These are phyloP conservation scores for Chloropsis hardwickii DNA, from an alignment of 2,113 vertebrate genomes.

Conservation along the genomic window DNA sequence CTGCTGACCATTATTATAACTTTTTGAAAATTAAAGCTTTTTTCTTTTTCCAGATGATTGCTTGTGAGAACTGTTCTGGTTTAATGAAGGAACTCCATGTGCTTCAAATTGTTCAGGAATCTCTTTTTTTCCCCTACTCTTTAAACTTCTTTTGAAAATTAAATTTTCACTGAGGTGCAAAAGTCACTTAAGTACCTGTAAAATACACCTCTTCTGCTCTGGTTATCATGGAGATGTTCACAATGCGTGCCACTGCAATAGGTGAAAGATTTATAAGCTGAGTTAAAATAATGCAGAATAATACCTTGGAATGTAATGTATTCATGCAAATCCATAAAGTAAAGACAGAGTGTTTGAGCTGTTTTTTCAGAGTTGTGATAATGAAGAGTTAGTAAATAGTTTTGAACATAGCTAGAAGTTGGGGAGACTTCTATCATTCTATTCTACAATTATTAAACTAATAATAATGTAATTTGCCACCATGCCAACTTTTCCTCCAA, in stretches of 20 bases:
- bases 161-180: background rate
- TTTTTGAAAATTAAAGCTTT: background rate
- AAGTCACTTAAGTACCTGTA: background rate
- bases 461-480: background rate
- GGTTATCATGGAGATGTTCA: background rate
- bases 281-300: background rate
- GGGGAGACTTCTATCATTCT: background rate
- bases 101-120: background rate
- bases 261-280: background rate
- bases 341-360: background rate
- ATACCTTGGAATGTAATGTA: background rate
- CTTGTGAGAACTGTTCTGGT: background rate
- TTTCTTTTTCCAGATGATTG: background rate
- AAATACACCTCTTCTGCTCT: background rate
- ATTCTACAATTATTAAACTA: background rate
- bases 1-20: background rate
- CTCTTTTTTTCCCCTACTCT: accelerated
- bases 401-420: background rate
- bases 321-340: background rate
- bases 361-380: background rate
- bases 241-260: background rate
- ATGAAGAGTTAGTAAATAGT: background rate
- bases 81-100: background rate
- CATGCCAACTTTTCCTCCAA: background rate
- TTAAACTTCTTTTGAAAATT: background rate